Evolutionary conservation across 2,888 invertebrate species (phyloP).

Genomic region (Limnephilus rhombicus): DNA sequence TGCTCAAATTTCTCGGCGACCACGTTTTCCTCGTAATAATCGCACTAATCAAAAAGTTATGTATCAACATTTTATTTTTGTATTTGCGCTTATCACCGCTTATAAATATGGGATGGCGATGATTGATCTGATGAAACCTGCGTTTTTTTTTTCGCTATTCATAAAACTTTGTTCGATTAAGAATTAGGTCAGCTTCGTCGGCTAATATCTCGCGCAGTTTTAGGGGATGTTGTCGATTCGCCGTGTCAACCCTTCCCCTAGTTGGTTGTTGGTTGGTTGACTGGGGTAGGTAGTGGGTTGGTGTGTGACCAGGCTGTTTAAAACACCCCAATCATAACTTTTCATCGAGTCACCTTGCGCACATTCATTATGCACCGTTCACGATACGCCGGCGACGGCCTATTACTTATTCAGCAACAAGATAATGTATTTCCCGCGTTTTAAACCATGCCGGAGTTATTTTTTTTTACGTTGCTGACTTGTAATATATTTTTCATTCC

Average conservation of each 20-base stretch:
- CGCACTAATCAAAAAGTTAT: not conserved
- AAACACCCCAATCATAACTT: conserved; percentile 57
- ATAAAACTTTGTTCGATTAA: not conserved
- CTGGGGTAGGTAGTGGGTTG: not conserved
- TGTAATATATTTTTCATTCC: conserved; percentile 20
- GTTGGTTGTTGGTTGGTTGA: not conserved
- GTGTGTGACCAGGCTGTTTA: conserved; percentile 40
- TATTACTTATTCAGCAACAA: conserved; percentile 48
- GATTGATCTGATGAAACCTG: not conserved
- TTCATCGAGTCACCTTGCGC: conserved; percentile 57
- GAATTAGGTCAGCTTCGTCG: not conserved
- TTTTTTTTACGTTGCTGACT: conserved; percentile 35
- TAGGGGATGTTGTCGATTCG: not conserved
- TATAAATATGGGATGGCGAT: not conserved
- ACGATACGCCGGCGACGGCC: conserved; percentile 42
- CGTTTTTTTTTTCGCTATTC: not conserved
- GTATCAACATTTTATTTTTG: not conserved
- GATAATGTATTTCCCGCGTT: conserved; percentile 33
- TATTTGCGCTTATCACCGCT: not conserved
- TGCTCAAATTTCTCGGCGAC: too few relatives aligned
- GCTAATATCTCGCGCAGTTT: conserved; percentile 1
- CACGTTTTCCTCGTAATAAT: not conserved
- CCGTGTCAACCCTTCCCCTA: conserved; percentile 20
- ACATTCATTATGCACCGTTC: conserved; percentile 51
- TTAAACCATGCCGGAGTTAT: conserved; percentile 9